Percentiles rank a stretch among this genome's conserved stretches.
Evolutionary conservation across 92 coral and sea anemone genomes (phyloP).

Genomic region (Epizoanthus ramosus): DNA sequence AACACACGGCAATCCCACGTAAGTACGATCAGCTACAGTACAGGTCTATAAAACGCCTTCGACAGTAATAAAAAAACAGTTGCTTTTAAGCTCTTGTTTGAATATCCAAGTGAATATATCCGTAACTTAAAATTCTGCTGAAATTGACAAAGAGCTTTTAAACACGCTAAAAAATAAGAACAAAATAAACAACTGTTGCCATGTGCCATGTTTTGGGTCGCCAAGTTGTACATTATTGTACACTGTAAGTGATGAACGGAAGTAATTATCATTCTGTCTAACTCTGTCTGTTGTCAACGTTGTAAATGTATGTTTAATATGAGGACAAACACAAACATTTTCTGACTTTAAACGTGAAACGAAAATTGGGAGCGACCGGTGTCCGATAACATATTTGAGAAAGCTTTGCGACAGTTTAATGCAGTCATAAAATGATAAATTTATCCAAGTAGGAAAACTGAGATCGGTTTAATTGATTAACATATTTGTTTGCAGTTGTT

Average conservation of each 20-base stretch:
- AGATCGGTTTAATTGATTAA: not conserved
- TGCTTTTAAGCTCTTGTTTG: not conserved
- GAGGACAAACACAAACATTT: no score
- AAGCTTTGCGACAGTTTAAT: not conserved
- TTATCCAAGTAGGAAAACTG: not conserved
- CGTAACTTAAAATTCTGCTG: not conserved
- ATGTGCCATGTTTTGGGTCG: not conserved
- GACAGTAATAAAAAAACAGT: not conserved
- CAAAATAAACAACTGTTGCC: not conserved
- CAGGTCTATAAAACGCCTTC: no score
- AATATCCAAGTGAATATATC: not conserved
- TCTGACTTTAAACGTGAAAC: no score
- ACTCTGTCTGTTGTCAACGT: no score
- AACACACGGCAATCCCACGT: no score
- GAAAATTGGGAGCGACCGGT: no score
- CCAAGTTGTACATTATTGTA: not conserved
- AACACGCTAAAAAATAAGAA: not conserved
- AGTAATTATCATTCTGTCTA: not conserved
- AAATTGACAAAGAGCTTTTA: constrained; percentile 6
- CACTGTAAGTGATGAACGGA: not conserved
- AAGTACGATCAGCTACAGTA: no score
- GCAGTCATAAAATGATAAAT: not conserved
- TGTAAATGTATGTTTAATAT: no score
- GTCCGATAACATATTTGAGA: not conserved
- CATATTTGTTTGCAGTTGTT: constrained; percentile 2